Conservation (phyloP, 1,140 invertebrate species). For the Megalonaias nervosa region DNA sequence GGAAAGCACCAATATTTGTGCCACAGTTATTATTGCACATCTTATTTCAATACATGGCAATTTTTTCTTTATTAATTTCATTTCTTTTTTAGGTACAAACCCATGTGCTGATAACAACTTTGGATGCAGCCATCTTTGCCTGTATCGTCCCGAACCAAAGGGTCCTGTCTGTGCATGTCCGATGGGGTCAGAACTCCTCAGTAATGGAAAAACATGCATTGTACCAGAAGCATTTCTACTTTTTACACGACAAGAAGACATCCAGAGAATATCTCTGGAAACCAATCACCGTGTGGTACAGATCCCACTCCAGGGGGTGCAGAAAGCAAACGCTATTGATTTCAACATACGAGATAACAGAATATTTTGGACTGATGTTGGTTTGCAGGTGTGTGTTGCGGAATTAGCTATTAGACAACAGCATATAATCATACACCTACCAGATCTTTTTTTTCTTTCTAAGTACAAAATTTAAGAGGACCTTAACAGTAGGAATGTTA, state of each 20-base stretch:
- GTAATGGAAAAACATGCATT: conserved; percentile 84
- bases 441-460: not conserved
- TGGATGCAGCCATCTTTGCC: conserved; percentile 96
- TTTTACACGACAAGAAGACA: conserved; percentile 86
- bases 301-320: conserved; percentile 77
- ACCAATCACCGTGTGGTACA: conserved; percentile 85
- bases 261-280: conserved; percentile 77
- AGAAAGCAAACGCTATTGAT: conserved; percentile 91
- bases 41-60: not conserved
- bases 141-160: conserved; percentile 82
- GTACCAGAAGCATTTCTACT: conserved; percentile 91
- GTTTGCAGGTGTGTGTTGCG: conserved; percentile 70
- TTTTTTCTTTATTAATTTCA: not conserved
- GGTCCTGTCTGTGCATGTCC: conserved; percentile 87
- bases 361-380: conserved; percentile 94
- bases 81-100: conserved; percentile 78
- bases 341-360: conserved; percentile 89
- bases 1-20: not conserved
- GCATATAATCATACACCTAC: not conserved
- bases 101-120: conserved; percentile 95
- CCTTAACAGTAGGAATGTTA: too few relatives aligned
- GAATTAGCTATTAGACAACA: not conserved
- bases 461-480: too few relatives aligned
- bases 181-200: conserved; percentile 80
- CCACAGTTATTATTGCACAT: not conserved